phyloP scores from a whole-genome alignment of 2,888 invertebrate genomes.

The Peribatodes rhomboidaria region DNA sequence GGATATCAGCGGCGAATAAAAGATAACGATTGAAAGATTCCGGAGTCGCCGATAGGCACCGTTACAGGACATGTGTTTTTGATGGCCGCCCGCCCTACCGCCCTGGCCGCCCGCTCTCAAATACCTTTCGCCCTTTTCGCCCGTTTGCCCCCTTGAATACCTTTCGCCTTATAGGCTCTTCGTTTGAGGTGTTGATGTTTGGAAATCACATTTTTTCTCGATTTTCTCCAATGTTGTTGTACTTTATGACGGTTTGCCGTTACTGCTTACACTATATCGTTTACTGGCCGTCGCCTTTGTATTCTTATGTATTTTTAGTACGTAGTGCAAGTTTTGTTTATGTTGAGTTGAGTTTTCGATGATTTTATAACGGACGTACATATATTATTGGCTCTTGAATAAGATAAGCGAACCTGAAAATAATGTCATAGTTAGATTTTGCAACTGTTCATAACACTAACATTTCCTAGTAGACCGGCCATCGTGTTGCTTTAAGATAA shows the following conservation, averaged over 20 bases:
- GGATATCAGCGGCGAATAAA: constrained; percentile 57
- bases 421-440: no score
- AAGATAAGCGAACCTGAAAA: no score
- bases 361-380: no score
- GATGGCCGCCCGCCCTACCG: constrained; percentile 53
- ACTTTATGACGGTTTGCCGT: constrained; percentile 34
- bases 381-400: no score
- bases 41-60: constrained; percentile 58
- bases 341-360: not conserved
- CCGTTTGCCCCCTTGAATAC: constrained; percentile 16
- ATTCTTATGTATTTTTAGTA: not conserved
- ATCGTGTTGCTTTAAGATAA: no score
- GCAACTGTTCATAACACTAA: no score
- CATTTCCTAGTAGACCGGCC: no score
- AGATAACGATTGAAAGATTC: constrained; percentile 75
- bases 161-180: constrained; percentile 13
- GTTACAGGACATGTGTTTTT: constrained; percentile 67
- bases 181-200: constrained; percentile 31
- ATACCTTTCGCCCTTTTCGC: constrained; percentile 19
- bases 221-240: constrained; percentile 21
- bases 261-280: constrained; percentile 26
- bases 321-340: not conserved
- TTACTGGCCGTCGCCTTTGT: not conserved
- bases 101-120: constrained; percentile 1
- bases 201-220: constrained; percentile 33